A percentile compares a stretch with the other conserved stretches of the same genome.
phyloP scores from a whole-genome alignment of 37 sponge, comb jelly and placozoan species.

The Hormiphora californensis region DNA sequence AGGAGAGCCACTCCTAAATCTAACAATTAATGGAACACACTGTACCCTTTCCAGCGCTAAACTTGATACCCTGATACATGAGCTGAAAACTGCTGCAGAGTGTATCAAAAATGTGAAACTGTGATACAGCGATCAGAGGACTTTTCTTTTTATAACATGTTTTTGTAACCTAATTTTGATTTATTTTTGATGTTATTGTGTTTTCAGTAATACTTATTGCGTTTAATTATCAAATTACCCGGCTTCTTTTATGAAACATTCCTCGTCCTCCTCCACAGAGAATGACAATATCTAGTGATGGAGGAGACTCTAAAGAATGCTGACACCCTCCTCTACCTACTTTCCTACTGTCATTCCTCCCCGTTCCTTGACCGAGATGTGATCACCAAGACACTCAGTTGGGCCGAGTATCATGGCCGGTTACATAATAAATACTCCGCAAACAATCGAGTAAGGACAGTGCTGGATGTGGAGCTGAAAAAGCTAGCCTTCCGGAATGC shows the following conservation, averaged over 20 bases:
- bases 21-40: constrained; percentile 8
- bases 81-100: constrained; percentile 13
- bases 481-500: constrained; percentile 25
- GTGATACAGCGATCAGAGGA: background rate
- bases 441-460: background rate
- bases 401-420: constrained; percentile 27
- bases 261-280: no score
- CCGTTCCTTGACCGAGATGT: no score
- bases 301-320: constrained; percentile 16
- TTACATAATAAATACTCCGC: background rate
- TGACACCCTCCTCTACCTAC: constrained; percentile 23
- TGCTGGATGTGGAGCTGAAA: constrained; percentile 7
- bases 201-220: constrained; percentile 53
- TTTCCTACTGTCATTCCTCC: background rate
- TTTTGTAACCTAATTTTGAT: constrained; percentile 55
- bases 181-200: constrained; percentile 50
- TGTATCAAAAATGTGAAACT: constrained; percentile 31
- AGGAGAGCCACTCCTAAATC: constrained; percentile 27
- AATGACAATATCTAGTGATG: no score
- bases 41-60: constrained; percentile 22
- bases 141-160: constrained; percentile 37
- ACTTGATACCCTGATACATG: background rate
- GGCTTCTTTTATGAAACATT: no score
- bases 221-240: constrained; percentile 47
- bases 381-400: background rate